Percentiles rank a stretch among this genome's conserved stretches.
phyloP scores from a whole-genome alignment of 2,113 vertebrate species.

The Centropus bengalensis region DNA sequence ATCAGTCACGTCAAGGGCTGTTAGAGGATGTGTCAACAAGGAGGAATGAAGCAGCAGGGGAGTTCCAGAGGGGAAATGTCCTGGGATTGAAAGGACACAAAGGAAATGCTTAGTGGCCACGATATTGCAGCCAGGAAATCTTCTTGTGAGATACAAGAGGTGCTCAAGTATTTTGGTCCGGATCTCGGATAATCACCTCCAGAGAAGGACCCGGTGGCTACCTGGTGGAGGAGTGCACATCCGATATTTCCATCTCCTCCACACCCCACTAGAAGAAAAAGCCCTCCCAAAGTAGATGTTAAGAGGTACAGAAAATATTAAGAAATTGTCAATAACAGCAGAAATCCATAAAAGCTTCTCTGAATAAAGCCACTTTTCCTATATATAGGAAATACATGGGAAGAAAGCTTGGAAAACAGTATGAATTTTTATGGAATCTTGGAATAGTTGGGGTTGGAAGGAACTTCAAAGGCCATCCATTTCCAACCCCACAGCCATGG shows the following conservation, averaged over 20 bases:
- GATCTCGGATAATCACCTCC: not conserved
- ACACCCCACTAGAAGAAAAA: not conserved
- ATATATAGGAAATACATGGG: not conserved
- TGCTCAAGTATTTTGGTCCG: not conserved
- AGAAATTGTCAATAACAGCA: not conserved
- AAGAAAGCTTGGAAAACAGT: not conserved
- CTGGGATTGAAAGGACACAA: not conserved
- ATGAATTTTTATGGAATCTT: not conserved
- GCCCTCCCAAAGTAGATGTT: not conserved
- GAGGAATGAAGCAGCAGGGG: not conserved
- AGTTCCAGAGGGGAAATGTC: not conserved
- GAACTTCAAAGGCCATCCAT: no score
- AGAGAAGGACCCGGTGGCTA: fast-evolving
- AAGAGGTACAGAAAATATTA: not conserved
- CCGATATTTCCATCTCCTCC: not conserved
- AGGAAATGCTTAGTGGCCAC: not conserved
- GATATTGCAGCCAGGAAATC: not conserved
- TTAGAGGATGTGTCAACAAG: not conserved
- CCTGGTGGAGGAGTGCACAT: not conserved
- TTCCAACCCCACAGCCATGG: no score
- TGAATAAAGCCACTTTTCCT: not conserved
- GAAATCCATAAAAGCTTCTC: not conserved
- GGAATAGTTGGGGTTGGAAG: no score
- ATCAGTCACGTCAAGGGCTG: not conserved
- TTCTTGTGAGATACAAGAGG: not conserved